phyloP scores from a whole-genome alignment of 2,797 vertebrate species.

The Typhlichthys eigenmanni region DNA sequence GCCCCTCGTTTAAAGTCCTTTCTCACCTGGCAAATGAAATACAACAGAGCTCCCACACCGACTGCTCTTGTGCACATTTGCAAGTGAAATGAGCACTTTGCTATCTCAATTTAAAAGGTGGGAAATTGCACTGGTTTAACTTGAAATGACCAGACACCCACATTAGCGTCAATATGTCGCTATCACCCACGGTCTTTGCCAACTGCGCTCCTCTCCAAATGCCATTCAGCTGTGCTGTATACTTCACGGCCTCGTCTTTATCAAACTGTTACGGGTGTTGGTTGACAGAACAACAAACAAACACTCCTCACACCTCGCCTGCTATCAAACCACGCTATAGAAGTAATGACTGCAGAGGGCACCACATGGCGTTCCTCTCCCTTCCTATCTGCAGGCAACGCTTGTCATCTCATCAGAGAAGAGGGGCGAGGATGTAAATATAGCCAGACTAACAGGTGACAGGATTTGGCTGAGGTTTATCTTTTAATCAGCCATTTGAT shows the following conservation, averaged over 20 bases:
- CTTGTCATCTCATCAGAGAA: not conserved
- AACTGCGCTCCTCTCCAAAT: not conserved
- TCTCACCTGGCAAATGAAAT: slow-evolving; percentile 9
- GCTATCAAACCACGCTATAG: not conserved
- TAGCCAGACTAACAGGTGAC: slow-evolving; percentile 11
- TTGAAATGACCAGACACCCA: slow-evolving; percentile 7
- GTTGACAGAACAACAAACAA: not conserved
- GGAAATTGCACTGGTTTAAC: slow-evolving; percentile 4
- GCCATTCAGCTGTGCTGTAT: not conserved
- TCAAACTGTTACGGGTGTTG: not conserved
- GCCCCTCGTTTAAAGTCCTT: not conserved
- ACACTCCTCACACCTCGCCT: not conserved
- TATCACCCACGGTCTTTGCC: not conserved
- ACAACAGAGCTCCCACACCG: slow-evolving; percentile 11
- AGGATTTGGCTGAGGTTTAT: slow-evolving; percentile 1
- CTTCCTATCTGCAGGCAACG: not conserved
- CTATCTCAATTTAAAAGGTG: slow-evolving; percentile 5
- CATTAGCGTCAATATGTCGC: not conserved
- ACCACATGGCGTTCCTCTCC: too few relatives aligned
- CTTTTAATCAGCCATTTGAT: slow-evolving; percentile 19
- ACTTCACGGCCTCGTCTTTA: too few relatives aligned
- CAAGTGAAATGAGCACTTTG: slow-evolving; percentile 11
- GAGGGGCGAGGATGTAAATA: slow-evolving; percentile 6
- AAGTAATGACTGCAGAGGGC: not conserved
- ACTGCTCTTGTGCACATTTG: slow-evolving; percentile 6